Evolutionary conservation across 64 coral and sea anemone species (phyloP).

Genomic region (Catalaphyllia jardinei): DNA sequence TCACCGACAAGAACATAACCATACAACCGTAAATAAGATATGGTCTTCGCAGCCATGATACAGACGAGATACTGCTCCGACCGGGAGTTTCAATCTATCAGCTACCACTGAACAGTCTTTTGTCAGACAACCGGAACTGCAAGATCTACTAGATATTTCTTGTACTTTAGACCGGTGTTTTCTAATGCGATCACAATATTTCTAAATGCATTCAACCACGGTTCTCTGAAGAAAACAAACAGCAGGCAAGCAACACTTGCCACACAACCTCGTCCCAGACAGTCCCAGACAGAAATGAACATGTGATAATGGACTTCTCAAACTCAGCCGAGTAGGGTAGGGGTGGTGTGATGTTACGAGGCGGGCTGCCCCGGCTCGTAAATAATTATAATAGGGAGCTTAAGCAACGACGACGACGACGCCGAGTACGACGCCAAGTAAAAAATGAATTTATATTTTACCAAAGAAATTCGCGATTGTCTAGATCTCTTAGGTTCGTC

Average conservation of each 20-base stretch:
- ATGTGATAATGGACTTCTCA: background rate
- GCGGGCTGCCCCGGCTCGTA: too few species aligned
- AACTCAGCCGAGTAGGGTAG: background rate
- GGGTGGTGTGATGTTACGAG: background rate
- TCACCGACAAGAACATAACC: constrained; percentile 20
- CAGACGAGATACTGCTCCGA: background rate
- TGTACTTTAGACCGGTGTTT: background rate
- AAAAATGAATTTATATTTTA: too few species aligned
- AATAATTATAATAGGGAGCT: too few species aligned
- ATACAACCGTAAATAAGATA: background rate
- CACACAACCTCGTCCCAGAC: background rate
- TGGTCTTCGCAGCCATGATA: background rate
- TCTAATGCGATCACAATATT: background rate
- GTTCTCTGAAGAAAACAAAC: background rate
- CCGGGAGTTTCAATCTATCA: background rate
- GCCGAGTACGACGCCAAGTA: too few species aligned
- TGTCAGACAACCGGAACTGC: background rate
- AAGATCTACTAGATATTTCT: background rate
- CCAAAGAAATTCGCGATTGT: too few species aligned
- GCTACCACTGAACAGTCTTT: background rate
- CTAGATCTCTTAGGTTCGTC: too few species aligned
- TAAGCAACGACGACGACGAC: too few species aligned
- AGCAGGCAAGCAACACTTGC: too few species aligned
- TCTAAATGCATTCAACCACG: background rate
- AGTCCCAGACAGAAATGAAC: background rate